Evolutionary conservation across 1,140 invertebrate species (phyloP).

Genomic region (Eurytemora carolleeae): DNA sequence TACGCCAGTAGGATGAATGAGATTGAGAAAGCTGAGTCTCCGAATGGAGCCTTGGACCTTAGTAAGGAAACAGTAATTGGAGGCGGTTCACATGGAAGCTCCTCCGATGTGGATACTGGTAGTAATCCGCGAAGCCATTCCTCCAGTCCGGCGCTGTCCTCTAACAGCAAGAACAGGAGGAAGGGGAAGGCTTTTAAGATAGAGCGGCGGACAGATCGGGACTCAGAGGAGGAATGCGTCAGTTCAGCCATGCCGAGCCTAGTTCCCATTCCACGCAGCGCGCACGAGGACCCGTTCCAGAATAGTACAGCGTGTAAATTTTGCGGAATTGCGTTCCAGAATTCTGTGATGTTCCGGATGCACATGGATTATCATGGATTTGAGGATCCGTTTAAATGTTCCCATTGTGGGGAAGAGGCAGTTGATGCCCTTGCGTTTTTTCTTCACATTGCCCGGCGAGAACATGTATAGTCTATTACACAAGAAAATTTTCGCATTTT

Average conservation of each 20-base stretch:
- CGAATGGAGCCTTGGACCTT: constrained; percentile 4
- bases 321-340: constrained; percentile 75
- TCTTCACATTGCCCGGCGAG: constrained; percentile 53
- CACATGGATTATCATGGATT: constrained; percentile 88
- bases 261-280: background rate
- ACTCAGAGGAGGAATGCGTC: background rate
- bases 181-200: constrained; percentile 59
- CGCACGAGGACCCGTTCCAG: background rate
- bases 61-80: background rate
- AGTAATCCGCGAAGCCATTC: constrained; percentile 16
- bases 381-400: constrained; percentile 75
- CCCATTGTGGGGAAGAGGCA: constrained; percentile 68
- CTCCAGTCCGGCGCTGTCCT: background rate
- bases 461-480: no score
- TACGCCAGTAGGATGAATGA: constrained; percentile 5
- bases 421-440: constrained; percentile 69
- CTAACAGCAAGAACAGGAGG: constrained; percentile 39
- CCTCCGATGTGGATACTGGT: constrained; percentile 11
- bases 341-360: constrained; percentile 72
- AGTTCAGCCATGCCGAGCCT: background rate
- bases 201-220: constrained; percentile 27
- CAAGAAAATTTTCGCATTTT: no score
- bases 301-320: constrained; percentile 47
- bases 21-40: background rate
- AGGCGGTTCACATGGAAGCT: constrained; percentile 1